These are phyloP conservation scores for Mesembrinibis cayennensis DNA, from an alignment of 2,113 vertebrate species.

Conservation along the genomic window DNA sequence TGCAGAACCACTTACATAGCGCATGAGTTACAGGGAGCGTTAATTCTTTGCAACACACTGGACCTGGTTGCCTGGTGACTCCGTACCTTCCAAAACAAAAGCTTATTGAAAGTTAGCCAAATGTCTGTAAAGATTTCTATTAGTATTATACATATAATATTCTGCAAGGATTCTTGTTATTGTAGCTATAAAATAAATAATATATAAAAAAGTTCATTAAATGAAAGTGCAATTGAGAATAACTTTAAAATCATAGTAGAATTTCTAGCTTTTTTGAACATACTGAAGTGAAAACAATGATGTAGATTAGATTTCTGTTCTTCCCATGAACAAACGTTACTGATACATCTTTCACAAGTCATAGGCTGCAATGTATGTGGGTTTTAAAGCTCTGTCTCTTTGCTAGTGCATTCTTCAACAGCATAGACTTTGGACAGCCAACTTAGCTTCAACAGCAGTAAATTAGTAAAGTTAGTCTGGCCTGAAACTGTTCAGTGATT, in stretches of 20 bases:
- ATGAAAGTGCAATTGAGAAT: neutral
- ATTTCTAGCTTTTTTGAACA: neutral
- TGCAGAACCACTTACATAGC: neutral
- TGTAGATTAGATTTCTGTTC: neutral
- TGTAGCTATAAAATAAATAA: neutral
- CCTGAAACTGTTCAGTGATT: neutral
- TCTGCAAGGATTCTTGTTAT: neutral
- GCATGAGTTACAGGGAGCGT: neutral
- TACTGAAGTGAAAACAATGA: neutral
- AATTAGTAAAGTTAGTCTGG: neutral
- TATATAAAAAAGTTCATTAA: neutral
- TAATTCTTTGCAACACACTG: neutral
- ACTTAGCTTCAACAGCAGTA: neutral
- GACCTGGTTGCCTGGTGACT: neutral
- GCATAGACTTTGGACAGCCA: neutral
- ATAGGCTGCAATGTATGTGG: rapidly evolving
- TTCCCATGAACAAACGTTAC: neutral
- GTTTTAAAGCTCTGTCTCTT: neutral
- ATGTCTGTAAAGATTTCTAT: neutral
- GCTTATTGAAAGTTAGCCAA: neutral
- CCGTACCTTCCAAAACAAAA: neutral
- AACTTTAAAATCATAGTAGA: neutral
- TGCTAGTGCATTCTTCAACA: neutral
- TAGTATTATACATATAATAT: neutral
- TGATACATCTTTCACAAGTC: neutral